phyloP scores from a whole-genome alignment of 2,888 invertebrate species.

The Papilio protenor region DNA sequence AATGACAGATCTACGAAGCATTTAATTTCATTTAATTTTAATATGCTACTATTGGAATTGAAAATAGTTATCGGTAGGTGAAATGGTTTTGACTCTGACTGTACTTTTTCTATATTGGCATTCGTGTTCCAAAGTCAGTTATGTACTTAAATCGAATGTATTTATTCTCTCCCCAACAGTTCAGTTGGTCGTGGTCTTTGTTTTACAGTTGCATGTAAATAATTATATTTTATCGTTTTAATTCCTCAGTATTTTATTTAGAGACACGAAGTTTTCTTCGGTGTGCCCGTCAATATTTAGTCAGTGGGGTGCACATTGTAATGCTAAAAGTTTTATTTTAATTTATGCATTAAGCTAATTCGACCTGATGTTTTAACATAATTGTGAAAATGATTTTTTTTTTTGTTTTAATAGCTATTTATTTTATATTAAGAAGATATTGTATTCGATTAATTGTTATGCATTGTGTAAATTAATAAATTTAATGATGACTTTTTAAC shows the following conservation, averaged over 20 bases:
- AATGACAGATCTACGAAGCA: background rate
- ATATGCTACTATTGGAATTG: background rate
- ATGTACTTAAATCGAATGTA: constrained; percentile 39
- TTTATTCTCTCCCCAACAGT: constrained; percentile 34
- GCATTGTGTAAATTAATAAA: constrained; percentile 74
- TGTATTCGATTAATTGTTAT: constrained; percentile 77
- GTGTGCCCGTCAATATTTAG: constrained; percentile 35
- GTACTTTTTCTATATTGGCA: constrained; percentile 24
- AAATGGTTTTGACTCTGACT: background rate
- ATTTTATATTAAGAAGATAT: constrained; percentile 78
- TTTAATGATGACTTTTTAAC: constrained; percentile 62
- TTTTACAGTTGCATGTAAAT: constrained; percentile 41
- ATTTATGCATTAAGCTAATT: constrained; percentile 60
- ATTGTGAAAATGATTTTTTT: constrained; percentile 62
- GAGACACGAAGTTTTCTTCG: constrained; percentile 18
- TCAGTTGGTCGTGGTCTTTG: constrained; percentile 40
- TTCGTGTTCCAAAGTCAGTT: constrained; percentile 20
- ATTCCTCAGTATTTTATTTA: constrained; percentile 45
- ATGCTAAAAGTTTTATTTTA: constrained; percentile 47
- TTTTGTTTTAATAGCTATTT: constrained; percentile 77
- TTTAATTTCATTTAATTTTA: background rate
- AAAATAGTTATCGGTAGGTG: background rate
- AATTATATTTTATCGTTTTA: constrained; percentile 32
- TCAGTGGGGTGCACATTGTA: constrained; percentile 37
- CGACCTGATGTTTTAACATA: constrained; percentile 72